These are phyloP conservation scores for Hylaea fasciaria DNA, from an alignment of 2,888 invertebrate species.

Conservation along the genomic window DNA sequence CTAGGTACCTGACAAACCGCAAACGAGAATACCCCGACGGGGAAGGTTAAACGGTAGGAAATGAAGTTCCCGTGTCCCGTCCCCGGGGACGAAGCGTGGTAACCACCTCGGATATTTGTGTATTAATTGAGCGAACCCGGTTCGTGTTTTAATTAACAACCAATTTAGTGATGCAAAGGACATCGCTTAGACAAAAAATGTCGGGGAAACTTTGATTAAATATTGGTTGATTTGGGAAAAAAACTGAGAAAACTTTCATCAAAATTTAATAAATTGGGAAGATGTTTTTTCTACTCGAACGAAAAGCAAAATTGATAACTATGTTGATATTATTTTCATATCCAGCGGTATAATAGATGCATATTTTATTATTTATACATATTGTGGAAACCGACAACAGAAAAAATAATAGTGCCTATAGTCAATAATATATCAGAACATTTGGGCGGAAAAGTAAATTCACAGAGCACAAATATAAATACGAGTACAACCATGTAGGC, in stretches of 20 bases:
- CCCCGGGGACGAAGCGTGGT: conserved; percentile 15
- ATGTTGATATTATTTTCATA: not conserved
- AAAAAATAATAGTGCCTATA: not conserved
- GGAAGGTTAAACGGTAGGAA: conserved; percentile 17
- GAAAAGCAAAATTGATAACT: no score
- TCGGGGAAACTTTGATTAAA: conserved; percentile 1
- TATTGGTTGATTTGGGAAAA: no score
- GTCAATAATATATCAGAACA: no score
- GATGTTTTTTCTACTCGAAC: no score
- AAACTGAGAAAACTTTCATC: not conserved
- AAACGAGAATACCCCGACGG: conserved; percentile 11
- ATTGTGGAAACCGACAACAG: not conserved
- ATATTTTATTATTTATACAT: not conserved
- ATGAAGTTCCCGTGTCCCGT: conserved; percentile 19
- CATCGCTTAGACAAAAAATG: conserved; percentile 1
- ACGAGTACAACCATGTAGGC: not conserved
- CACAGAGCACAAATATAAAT: not conserved
- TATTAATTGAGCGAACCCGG: conserved; percentile 37
- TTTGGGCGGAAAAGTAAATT: not conserved
- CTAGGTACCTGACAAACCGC: conserved; percentile 6
- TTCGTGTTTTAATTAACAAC: conserved; percentile 37
- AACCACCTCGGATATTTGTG: conserved; percentile 33
- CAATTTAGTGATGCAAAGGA: conserved; percentile 17
- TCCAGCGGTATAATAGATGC: not conserved
- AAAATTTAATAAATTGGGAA: no score